Conservation (phyloP, 2,888 invertebrate genomes). For the Polia nebulosa region DNA sequence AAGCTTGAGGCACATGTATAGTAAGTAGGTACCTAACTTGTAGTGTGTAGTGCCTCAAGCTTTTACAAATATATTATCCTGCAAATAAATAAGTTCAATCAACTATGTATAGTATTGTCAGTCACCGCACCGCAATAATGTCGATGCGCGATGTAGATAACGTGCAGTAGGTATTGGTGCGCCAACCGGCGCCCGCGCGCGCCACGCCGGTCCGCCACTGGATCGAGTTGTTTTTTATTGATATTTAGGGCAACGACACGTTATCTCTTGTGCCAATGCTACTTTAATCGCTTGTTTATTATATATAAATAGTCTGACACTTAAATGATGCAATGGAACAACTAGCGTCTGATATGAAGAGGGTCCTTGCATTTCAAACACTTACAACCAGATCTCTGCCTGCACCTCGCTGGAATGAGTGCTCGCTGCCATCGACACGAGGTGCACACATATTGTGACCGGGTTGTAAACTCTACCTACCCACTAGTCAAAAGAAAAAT, state of each 20-base stretch:
- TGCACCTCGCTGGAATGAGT: too few species aligned
- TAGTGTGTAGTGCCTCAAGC: too few species aligned
- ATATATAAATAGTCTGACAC: constrained; percentile 5
- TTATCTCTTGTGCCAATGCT: constrained; percentile 63
- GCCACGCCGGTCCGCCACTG: neutral
- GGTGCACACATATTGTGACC: too few species aligned
- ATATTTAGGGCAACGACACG: constrained; percentile 66
- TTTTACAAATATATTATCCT: too few species aligned
- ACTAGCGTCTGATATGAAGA: neutral
- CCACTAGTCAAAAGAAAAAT: too few species aligned
- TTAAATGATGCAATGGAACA: constrained; percentile 11
- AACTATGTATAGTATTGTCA: constrained; percentile 20
- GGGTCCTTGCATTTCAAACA: neutral
- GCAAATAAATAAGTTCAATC: constrained; percentile 35
- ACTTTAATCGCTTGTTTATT: constrained; percentile 19
- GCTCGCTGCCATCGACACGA: too few species aligned
- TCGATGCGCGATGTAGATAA: constrained; percentile 31
- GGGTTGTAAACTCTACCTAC: too few species aligned
- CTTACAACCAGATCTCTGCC: too few species aligned
- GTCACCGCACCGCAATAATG: constrained; percentile 1
- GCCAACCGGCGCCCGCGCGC: neutral
- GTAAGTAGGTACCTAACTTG: too few species aligned
- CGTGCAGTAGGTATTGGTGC: constrained; percentile 1
- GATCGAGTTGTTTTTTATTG: constrained; percentile 41
- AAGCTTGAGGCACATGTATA: too few species aligned